Base-by-base conservation (phyloP, 2,797 vertebrate genomes). In the Oreochromis mossambicus region DNA sequence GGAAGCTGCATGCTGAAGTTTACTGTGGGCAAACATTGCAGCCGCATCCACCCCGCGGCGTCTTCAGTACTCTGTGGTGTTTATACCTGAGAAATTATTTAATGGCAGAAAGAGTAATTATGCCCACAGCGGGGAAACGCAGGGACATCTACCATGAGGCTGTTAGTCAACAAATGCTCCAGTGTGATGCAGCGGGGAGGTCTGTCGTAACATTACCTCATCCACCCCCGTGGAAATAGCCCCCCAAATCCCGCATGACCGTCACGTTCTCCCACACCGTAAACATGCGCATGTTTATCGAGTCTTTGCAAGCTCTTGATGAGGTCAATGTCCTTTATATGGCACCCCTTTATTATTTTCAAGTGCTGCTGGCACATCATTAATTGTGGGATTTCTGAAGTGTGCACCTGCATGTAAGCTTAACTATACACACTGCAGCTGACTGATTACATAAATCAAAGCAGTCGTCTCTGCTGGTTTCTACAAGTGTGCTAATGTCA, bases 151-250 rank as follows among this genome's bases (percentile, higher is more conserved):
- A 13, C 11, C 70, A 26, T n/a, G 46, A 32, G 26, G 26, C 46
- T 32, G 17, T 75, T 48, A 75, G 68, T 75, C 43, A 32, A 55
- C 66, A 78, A 14, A 8, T 46, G 55, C 68, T 51, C 17, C 3
- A 12, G 3, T 43, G 46, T 66, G 34, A 66, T 89, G 85, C 83
- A 83, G 78, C 46, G 36, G 48, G 50, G 38, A 24, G 63, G 58
- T 51, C 73, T n/a, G 56, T 29, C 26, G 77, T 78, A 58, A 48
- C 89, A 93, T 93, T 84, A 94, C 85, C 92, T 95, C 92, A 95
- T 89, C 79, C 77, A 61, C 61, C 10, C 2, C 29, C 6, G 78
- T 75, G 81, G 58, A 48, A 87, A 32, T 50, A 34, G 61, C 32
- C 58, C 61, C 63, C 29, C 2, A 19, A 56, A 90, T 87, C 77